phyloP scores from a whole-genome alignment of 1,140 invertebrate species.

The Micrasema minimum region DNA sequence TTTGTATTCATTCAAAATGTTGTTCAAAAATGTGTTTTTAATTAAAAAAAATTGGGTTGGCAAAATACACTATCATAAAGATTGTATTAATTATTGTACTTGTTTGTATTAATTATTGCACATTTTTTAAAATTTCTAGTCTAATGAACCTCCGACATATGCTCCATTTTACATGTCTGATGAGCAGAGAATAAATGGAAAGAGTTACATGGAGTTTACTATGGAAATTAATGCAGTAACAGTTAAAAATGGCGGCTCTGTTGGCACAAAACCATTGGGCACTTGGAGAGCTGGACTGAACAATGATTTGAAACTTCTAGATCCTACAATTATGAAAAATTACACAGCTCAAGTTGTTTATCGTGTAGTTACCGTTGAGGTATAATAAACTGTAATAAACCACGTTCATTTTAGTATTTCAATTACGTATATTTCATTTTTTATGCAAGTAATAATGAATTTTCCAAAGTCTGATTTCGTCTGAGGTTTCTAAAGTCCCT shows the following conservation, averaged over 20 bases:
- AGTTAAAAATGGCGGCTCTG: constrained; percentile 72
- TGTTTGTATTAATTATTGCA: too few relatives aligned
- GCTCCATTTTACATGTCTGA: constrained; percentile 70
- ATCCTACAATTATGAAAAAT: constrained; percentile 75
- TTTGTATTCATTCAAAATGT: too few relatives aligned
- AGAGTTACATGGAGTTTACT: constrained; percentile 78
- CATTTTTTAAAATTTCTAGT: constrained; percentile 56
- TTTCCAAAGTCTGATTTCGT: too few relatives aligned
- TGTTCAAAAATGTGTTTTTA: too few relatives aligned
- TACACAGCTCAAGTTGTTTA: constrained; percentile 84
- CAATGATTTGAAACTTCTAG: constrained; percentile 71
- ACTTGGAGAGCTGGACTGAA: constrained; percentile 76
- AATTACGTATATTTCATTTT: too few relatives aligned
- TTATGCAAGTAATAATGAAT: too few relatives aligned
- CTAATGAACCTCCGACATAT: constrained; percentile 73
- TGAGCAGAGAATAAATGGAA: constrained; percentile 72
- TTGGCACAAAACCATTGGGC: constrained; percentile 72
- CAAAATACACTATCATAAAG: too few relatives aligned
- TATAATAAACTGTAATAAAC: constrained; percentile 57
- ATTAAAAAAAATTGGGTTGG: too few relatives aligned
- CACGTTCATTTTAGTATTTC: too few relatives aligned
- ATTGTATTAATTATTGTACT: too few relatives aligned
- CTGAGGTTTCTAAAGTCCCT: too few relatives aligned
- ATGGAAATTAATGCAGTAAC: constrained; percentile 75
- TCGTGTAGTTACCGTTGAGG: constrained; percentile 81